phyloP scores from a whole-genome alignment of 37 sponge, comb jelly and placozoan genomes.

The Crambe crambe region DNA sequence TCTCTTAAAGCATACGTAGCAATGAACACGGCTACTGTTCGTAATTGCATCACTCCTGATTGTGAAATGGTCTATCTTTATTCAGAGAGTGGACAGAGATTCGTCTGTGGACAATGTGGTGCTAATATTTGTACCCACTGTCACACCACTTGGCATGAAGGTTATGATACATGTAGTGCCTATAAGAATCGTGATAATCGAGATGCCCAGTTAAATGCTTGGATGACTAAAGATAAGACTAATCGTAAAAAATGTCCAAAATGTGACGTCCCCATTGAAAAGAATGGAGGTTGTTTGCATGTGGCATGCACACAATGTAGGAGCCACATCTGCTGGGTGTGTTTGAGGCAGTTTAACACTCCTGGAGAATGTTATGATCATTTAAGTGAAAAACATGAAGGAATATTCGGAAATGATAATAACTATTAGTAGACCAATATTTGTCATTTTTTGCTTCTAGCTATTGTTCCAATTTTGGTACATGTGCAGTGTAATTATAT shows the following conservation, averaged over 20 bases:
- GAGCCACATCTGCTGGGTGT: conserved; percentile 68
- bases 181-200: conserved; percentile 10
- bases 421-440: no score
- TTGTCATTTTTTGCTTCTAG: no score
- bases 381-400: not conserved
- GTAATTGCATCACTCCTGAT: conserved; percentile 66
- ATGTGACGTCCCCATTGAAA: conserved; percentile 69
- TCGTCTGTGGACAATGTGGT: conserved; percentile 55
- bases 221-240: conserved; percentile 41
- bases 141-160: conserved; percentile 59
- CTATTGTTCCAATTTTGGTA: not conserved
- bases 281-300: conserved; percentile 53
- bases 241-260: conserved; percentile 59
- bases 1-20: conserved; percentile 25
- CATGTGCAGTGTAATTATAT: not conserved
- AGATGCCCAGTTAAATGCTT: conserved; percentile 26
- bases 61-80: conserved; percentile 59
- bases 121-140: conserved; percentile 52
- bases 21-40: conserved; percentile 17
- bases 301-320: conserved; percentile 45
- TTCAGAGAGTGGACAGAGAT: conserved; percentile 30
- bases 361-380: conserved; percentile 60
- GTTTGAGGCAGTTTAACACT: conserved; percentile 42
- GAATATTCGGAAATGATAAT: not conserved
- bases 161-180: conserved; percentile 43